These are phyloP conservation scores for Hipposideros armiger DNA, from an alignment of 2,113 vertebrate genomes.

Conservation along the genomic window DNA sequence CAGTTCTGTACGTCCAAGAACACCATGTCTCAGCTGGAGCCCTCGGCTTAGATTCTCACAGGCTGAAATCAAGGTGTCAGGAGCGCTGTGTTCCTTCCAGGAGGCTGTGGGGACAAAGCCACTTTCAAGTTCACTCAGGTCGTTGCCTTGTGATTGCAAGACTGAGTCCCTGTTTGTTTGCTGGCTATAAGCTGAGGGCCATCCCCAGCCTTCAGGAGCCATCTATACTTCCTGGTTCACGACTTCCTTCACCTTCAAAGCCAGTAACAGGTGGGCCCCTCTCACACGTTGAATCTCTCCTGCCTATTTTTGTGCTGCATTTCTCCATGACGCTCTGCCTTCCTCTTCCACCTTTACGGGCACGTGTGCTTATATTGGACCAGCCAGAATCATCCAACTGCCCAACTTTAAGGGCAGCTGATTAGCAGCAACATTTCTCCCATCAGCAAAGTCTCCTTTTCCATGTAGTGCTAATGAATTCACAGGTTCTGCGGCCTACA, in stretches of 20 bases:
- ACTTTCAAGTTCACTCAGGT: neutral
- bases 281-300: neutral
- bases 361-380: neutral
- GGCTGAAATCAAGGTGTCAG: neutral
- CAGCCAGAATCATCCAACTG: neutral
- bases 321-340: neutral
- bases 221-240: neutral
- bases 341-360: neutral
- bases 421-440: neutral
- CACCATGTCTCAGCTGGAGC: neutral
- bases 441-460: neutral
- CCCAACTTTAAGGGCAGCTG: neutral
- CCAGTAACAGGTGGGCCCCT: accelerated
- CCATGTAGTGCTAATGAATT: neutral
- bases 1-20: neutral
- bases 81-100: too few species aligned
- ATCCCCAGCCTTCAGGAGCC: neutral
- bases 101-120: neutral
- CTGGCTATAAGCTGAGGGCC: neutral
- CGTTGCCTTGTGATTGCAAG: neutral
- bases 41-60: neutral
- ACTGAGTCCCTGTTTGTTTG: neutral
- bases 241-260: neutral
- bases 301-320: neutral
- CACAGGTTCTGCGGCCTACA: neutral